Evolutionary conservation across 2,797 vertebrate genomes (phyloP), one percentile per base, ranked within the genome.

Genomic region (Silurus lanzhouensis): DNA sequence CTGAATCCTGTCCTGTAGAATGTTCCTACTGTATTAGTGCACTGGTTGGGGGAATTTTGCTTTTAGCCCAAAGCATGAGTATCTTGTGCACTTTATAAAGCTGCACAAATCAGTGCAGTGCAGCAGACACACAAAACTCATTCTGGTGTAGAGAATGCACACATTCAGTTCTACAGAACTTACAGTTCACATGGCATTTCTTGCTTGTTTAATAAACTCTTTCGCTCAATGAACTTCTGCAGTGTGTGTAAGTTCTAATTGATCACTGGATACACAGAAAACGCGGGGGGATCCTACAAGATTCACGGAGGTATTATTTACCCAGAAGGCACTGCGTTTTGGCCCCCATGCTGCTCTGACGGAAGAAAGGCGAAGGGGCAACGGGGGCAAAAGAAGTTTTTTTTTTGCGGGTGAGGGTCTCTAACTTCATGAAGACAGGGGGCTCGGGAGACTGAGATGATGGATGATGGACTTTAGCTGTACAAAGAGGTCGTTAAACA

Each of bases 401-500:
- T 76, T 81, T 78, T 27, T 9, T 17, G 10, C 85, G 60, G 9
- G 90, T 92, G 92, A 88, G 82, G 82, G 85, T 71, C 71, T 84
- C 61, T 88, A 87, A 89, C 72, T 66, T 57, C 64, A 83, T 88
- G 68, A 85, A 84, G 60, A 31, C 83, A 79, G 64, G 58, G 63
- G 64, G 64, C 79, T 75, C 83, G 38, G 64, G 46, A 86, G 83
- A 84, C 68, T 63, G 66, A 84, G 88, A 93, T 95, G 94, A 96
- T 95, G 90, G 93, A 95, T 95, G 94, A 95, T 95, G 89, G 93
- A 95, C 94, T 90, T 90, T 86, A 90, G 84, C 20, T 83, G 89
- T 88, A 95, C 93, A 94, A 95, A 94, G 93, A 90, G 90, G 91
- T 90, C 90, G 93, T 95, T 95, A 95, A 95, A 92, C 92, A 96